Percentiles rank a stretch among this genome's conserved stretches.
These are phyloP conservation scores for Rhinogobio ventralis DNA, from an alignment of 2,797 vertebrate genomes.

Conservation along the genomic window DNA sequence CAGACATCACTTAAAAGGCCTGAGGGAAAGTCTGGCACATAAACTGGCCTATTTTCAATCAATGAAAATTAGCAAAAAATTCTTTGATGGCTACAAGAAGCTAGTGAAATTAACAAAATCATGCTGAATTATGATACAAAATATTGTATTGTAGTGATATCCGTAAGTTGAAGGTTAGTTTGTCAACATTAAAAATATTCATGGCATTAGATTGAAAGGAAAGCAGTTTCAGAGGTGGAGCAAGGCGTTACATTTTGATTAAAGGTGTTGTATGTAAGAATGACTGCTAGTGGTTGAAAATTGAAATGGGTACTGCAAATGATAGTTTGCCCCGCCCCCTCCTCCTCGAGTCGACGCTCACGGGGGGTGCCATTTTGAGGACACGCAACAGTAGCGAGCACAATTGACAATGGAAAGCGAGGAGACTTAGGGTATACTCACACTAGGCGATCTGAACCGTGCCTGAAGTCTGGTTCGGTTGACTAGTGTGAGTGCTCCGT, in stretches of 20 bases:
- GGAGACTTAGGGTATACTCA: no score
- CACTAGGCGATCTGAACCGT: no score
- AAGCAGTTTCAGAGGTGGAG: not conserved
- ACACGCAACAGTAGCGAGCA: no score
- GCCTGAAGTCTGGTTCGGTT: no score
- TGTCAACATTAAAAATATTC: not conserved
- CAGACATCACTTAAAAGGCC: not conserved
- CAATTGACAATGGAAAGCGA: no score
- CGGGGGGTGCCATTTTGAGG: no score
- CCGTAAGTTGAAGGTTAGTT: not conserved
- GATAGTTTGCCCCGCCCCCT: no score
- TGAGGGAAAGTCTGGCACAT: not conserved
- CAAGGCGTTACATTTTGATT: not conserved
- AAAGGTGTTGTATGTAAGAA: no score
- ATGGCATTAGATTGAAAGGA: not conserved
- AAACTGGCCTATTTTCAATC: not conserved
- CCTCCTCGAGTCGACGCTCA: no score
- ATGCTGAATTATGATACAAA: not conserved
- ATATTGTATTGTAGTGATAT: not conserved
- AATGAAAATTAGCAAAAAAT: not conserved
- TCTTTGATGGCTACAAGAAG: not conserved
- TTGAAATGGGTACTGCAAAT: no score
- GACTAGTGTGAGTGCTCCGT: no score
- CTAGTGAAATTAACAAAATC: not conserved
- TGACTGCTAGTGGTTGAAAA: no score